Conservation (phyloP, 2,888 invertebrate genomes). For the Diaperis boleti region DNA sequence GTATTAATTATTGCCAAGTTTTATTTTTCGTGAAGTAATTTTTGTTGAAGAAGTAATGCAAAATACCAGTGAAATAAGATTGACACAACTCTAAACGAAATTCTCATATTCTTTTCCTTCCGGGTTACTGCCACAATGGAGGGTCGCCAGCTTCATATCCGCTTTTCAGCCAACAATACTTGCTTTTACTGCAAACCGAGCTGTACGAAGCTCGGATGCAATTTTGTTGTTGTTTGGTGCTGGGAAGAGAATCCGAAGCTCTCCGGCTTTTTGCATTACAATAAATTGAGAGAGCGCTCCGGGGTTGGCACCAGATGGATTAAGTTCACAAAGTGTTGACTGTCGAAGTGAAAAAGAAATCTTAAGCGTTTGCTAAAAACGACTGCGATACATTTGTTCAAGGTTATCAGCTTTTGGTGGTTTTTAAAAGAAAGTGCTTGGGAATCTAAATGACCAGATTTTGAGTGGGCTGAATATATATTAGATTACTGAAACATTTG, state of each 20-base stretch:
- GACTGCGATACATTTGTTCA: too few species aligned
- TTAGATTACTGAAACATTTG: too few species aligned
- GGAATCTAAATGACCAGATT: too few species aligned
- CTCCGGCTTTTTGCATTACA: slow-evolving; percentile 24
- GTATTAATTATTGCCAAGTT: too few species aligned
- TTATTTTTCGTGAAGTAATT: too few species aligned
- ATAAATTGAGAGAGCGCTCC: slow-evolving; percentile 10
- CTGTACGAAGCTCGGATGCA: slow-evolving; percentile 14
- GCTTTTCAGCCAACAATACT: slow-evolving; percentile 18
- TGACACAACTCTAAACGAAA: slow-evolving; percentile 20
- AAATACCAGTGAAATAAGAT: neutral
- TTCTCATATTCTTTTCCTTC: slow-evolving; percentile 25
- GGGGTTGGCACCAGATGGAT: slow-evolving; percentile 3
- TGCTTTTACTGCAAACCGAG: slow-evolving; percentile 19
- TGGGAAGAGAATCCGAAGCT: slow-evolving; percentile 1
- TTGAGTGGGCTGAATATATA: too few species aligned
- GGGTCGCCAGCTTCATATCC: slow-evolving; percentile 12
- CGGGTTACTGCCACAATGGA: slow-evolving; percentile 1
- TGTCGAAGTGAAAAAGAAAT: too few species aligned
- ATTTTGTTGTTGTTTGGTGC: slow-evolving; percentile 18
- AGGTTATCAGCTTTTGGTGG: too few species aligned
- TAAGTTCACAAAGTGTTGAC: neutral
- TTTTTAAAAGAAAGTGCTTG: too few species aligned
- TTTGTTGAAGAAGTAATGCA: too few species aligned
- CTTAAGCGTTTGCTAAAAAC: too few species aligned